Evolutionary conservation across 2,888 invertebrate species (phyloP).

Genomic region (Helobdella robusta): DNA sequence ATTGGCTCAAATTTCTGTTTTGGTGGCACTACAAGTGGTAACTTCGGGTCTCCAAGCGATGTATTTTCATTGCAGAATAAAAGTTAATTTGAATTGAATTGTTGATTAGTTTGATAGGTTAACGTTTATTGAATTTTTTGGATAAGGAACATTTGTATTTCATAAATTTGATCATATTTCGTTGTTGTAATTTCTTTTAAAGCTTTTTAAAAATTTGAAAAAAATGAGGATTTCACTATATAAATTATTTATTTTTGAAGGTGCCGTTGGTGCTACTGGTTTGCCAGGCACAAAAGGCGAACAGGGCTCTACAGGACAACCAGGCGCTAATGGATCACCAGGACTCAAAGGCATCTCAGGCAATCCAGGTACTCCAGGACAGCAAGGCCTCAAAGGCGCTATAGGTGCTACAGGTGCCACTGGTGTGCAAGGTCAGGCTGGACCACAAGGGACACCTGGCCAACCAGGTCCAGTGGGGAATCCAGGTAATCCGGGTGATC

Average conservation of each 20-base stretch:
- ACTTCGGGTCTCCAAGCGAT: no score
- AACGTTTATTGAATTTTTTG: no score
- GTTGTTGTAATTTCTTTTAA: no score
- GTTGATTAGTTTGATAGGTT: no score
- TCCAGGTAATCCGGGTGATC: conserved; percentile 9
- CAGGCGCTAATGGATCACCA: conserved; percentile 29
- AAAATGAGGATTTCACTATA: no score
- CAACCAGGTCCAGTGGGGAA: conserved; percentile 23
- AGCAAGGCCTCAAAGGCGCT: conserved; percentile 15
- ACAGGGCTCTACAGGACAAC: conserved; percentile 25
- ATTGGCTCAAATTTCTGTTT: no score
- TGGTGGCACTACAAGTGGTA: no score
- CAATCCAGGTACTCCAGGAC: conserved; percentile 21
- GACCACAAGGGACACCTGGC: conserved; percentile 21
- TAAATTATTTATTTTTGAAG: background rate
- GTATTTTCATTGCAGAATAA: no score
- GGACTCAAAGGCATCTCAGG: conserved; percentile 5
- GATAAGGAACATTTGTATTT: no score
- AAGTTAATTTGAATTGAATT: no score
- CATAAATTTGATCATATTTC: no score
- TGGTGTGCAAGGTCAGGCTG: conserved; percentile 28
- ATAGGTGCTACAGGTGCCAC: conserved; percentile 24
- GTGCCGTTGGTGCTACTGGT: conserved; percentile 16
- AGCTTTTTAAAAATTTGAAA: no score
- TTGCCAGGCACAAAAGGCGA: conserved; percentile 19